Percentiles rank a stretch among this genome's conserved stretches.
phyloP scores from a whole-genome alignment of 2,797 vertebrate genomes.

The Champsocephalus esox region DNA sequence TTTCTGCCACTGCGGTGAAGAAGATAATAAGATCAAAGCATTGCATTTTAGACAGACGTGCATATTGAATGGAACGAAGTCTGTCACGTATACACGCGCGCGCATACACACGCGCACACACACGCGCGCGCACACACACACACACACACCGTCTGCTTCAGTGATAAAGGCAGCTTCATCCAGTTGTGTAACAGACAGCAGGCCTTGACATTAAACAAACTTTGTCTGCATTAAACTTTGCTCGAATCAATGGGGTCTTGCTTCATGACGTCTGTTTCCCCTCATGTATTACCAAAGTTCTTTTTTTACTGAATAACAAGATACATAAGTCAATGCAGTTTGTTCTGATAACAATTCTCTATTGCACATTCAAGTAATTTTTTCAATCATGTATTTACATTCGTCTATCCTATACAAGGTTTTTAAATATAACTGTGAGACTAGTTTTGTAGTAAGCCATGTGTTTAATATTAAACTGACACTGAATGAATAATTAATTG shows the following conservation, averaged over 20 bases:
- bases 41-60: slow-evolving; percentile 8
- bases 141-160: neutral
- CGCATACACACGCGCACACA: neutral
- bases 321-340: neutral
- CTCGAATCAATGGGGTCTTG: slow-evolving; percentile 54
- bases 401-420: neutral
- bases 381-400: neutral
- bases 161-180: neutral
- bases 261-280: slow-evolving; percentile 31
- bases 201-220: slow-evolving; percentile 60
- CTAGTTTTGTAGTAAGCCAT: neutral
- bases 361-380: neutral
- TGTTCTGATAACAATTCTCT: neutral
- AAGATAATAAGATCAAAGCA: slow-evolving; percentile 37
- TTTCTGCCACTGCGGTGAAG: slow-evolving; percentile 28
- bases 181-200: slow-evolving; percentile 32
- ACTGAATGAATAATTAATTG: neutral
- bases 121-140: no score
- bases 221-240: slow-evolving; percentile 57
- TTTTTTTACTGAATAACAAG: neutral
- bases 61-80: slow-evolving; percentile 17
- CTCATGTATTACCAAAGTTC: neutral
- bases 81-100: no score
- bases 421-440: neutral
- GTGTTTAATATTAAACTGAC: slow-evolving; percentile 17